Conservation (phyloP, 2,113 vertebrate species). For the Mobula hypostoma region DNA sequence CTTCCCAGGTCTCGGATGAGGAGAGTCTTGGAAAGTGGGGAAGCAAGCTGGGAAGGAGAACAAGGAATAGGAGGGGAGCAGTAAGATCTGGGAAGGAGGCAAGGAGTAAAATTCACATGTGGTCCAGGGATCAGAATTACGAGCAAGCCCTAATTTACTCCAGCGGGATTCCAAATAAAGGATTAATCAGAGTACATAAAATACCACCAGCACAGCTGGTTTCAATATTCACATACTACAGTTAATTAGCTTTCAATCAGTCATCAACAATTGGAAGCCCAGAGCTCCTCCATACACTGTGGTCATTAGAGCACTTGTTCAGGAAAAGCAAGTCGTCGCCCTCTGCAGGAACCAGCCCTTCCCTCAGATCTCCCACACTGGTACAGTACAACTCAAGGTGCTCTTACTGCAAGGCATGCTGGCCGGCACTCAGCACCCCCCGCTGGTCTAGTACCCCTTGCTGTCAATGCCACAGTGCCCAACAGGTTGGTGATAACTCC, state of each 20-base stretch:
- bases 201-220: slow-evolving; percentile 52
- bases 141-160: slow-evolving; percentile 38
- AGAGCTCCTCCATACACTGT: slow-evolving; percentile 41
- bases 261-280: slow-evolving; percentile 60
- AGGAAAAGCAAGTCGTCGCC: background rate
- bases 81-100: background rate
- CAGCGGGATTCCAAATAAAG: slow-evolving; percentile 51
- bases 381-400: background rate
- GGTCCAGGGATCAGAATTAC: background rate
- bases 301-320: background rate
- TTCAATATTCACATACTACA: slow-evolving; percentile 55
- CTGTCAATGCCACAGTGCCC: background rate
- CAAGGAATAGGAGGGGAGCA: background rate
- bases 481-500: background rate
- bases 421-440: background rate
- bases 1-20: background rate
- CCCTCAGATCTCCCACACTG: background rate
- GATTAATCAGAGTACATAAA: slow-evolving; percentile 44
- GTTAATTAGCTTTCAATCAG: slow-evolving; percentile 63
- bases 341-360: background rate
- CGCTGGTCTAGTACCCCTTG: background rate
- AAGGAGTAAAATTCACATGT: background rate
- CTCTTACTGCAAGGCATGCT: background rate
- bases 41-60: background rate
- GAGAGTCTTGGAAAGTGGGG: background rate